Percentiles rank a stretch among this genome's conserved stretches.
phyloP scores from a whole-genome alignment of 2,888 invertebrate species.

The Octonoba sinensis region DNA sequence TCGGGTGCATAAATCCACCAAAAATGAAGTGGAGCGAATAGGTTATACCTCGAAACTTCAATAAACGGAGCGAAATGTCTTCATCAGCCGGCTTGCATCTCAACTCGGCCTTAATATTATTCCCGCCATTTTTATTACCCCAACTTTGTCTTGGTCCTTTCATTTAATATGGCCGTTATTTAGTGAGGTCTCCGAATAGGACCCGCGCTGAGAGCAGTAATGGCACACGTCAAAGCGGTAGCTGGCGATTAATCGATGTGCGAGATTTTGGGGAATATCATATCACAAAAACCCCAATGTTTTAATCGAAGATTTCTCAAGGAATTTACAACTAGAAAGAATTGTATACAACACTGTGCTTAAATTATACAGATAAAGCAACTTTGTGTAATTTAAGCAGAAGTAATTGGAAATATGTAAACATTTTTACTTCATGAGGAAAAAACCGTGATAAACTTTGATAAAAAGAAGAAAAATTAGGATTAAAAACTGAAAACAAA shows the following conservation, averaged over 20 bases:
- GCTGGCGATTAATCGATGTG: too few species aligned
- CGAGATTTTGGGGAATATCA: too few species aligned
- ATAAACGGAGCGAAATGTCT: slow-evolving; percentile 38
- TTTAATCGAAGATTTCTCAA: too few species aligned
- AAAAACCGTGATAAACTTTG: too few species aligned
- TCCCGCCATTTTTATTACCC: slow-evolving; percentile 58
- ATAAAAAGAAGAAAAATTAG: too few species aligned
- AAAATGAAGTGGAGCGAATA: slow-evolving; percentile 40
- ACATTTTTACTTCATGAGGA: too few species aligned
- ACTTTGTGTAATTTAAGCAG: too few species aligned
- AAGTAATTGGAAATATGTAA: too few species aligned
- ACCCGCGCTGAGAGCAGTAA: not conserved
- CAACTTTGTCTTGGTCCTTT: slow-evolving; percentile 62
- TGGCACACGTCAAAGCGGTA: not conserved
- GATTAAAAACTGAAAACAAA: too few species aligned
- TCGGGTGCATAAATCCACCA: slow-evolving; percentile 35
- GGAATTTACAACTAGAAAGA: too few species aligned
- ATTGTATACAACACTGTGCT: too few species aligned
- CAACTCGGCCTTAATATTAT: slow-evolving; percentile 55
- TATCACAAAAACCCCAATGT: not conserved
- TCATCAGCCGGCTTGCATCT: slow-evolving; percentile 45
- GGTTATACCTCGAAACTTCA: slow-evolving; percentile 32
- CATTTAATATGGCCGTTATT: slow-evolving; percentile 61
- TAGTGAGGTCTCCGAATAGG: slow-evolving; percentile 26
- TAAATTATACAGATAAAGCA: too few species aligned